Percentiles rank a stretch among this genome's conserved stretches.
Evolutionary conservation across 2,888 invertebrate genomes (phyloP).

Genomic region (Dione juno): DNA sequence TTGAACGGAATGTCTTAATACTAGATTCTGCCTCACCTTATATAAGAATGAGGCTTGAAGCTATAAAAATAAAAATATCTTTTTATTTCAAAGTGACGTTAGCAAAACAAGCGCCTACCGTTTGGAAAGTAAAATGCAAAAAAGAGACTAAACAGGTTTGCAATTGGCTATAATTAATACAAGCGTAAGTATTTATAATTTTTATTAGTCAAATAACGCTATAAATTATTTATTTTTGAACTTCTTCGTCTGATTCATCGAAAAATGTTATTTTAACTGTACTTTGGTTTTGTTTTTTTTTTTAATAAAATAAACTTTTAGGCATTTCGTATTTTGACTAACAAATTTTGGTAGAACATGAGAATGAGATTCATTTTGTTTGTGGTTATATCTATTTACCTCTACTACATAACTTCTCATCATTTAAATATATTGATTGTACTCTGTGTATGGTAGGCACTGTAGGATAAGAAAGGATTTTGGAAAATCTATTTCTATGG

Average conservation of each 20-base stretch:
- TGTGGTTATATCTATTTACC: too few species aligned
- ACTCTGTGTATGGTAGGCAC: too few species aligned
- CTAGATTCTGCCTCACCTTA: too few species aligned
- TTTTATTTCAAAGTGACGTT: not conserved
- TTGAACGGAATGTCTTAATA: too few species aligned
- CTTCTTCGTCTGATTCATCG: not conserved
- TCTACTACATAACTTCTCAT: too few species aligned
- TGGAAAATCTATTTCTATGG: too few species aligned
- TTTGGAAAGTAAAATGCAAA: constrained; percentile 12
- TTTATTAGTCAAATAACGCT: constrained; percentile 14
- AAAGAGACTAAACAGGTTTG: constrained; percentile 8
- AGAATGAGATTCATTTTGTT: too few species aligned
- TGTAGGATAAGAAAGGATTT: too few species aligned
- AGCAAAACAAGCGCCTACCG: not conserved
- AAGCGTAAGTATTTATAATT: not conserved
- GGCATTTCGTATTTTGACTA: not conserved
- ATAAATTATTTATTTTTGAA: constrained; percentile 12
- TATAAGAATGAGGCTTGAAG: not conserved
- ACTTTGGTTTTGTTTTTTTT: not conserved
- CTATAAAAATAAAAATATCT: not conserved
- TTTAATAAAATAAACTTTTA: not conserved
- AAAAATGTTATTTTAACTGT: not conserved
- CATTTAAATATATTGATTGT: too few species aligned
- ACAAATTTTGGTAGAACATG: not conserved
- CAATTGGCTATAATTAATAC: constrained; percentile 10